Percentiles rank a stretch among this genome's conserved stretches.
These are phyloP conservation scores for Trichopria drosophilae DNA, from an alignment of 2,888 invertebrate genomes.

Conservation along the genomic window DNA sequence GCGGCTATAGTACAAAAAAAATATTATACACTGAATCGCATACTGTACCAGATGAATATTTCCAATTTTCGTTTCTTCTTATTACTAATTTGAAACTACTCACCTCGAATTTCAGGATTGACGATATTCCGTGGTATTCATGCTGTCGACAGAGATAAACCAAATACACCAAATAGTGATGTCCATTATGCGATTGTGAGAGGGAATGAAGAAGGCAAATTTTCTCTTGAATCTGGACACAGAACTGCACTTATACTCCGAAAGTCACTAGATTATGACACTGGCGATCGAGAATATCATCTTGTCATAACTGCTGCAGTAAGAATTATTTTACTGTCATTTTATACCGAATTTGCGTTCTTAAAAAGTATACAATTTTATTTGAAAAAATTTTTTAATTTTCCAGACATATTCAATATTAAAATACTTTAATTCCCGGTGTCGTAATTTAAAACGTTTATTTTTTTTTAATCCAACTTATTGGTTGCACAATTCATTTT, in stretches of 20 bases:
- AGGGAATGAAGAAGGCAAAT: slow-evolving; percentile 78
- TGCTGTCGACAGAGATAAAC: slow-evolving; percentile 79
- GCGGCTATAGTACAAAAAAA: too few relatives aligned
- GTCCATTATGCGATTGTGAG: slow-evolving; percentile 78
- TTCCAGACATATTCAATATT: too few relatives aligned
- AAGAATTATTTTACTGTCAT: slow-evolving; percentile 49
- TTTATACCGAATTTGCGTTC: background rate
- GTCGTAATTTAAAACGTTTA: too few relatives aligned
- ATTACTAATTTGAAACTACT: background rate
- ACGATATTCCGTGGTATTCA: slow-evolving; percentile 80
- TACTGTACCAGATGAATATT: too few relatives aligned
- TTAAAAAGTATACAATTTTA: too few relatives aligned
- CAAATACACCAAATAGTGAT: slow-evolving; percentile 78
- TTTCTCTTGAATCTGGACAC: slow-evolving; percentile 78
- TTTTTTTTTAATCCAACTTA: too few relatives aligned
- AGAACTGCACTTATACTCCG: slow-evolving; percentile 74
- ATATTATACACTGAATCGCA: too few relatives aligned
- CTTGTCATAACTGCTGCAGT: slow-evolving; percentile 78
- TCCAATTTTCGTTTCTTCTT: background rate
- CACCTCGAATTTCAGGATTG: slow-evolving; percentile 63
- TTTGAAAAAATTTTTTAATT: too few relatives aligned
- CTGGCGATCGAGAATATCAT: slow-evolving; percentile 75
- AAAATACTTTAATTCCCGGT: too few relatives aligned
- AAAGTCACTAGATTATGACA: slow-evolving; percentile 77
- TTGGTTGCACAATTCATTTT: too few relatives aligned